These are phyloP conservation scores for Lochmaea capreae DNA, from an alignment of 2,888 invertebrate species.

Conservation along the genomic window DNA sequence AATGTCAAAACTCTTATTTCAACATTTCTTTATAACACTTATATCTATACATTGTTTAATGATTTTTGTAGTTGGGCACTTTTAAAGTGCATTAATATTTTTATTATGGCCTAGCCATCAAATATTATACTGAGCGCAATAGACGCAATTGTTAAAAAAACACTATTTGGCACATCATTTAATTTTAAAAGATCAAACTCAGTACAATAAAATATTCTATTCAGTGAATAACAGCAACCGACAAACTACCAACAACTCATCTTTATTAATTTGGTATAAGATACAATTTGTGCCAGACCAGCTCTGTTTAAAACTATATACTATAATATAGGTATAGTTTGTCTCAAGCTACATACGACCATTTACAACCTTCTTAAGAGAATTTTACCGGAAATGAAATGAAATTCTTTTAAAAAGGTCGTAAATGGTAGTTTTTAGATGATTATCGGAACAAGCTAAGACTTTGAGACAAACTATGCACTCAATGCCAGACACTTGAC, in stretches of 20 bases:
- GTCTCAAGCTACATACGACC: too few species aligned
- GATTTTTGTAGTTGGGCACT: slow-evolving; percentile 62
- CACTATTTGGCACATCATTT: slow-evolving; percentile 56
- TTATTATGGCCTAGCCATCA: slow-evolving; percentile 62
- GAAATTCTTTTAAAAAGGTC: too few species aligned
- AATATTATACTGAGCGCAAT: slow-evolving; percentile 58
- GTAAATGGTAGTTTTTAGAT: too few species aligned
- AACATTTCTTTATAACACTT: slow-evolving; percentile 54
- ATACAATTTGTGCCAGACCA: too few species aligned
- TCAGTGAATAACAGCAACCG: slow-evolving; percentile 7
- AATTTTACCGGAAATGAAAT: too few species aligned
- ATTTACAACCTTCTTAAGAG: too few species aligned
- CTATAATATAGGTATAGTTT: too few species aligned
- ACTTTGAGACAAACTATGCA: too few species aligned
- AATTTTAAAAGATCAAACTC: slow-evolving; percentile 42
- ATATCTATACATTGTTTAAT: slow-evolving; percentile 62
- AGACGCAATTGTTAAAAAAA: slow-evolving; percentile 48
- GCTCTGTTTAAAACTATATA: too few species aligned
- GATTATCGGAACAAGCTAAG: too few species aligned
- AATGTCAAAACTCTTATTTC: slow-evolving; percentile 42
- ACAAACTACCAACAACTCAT: neutral
- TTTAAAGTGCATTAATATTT: slow-evolving; percentile 62
- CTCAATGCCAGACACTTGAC: too few species aligned
- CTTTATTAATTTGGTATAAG: neutral
- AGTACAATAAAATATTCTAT: slow-evolving; percentile 37